These are phyloP conservation scores for Hippoglossus stenolepis DNA, from an alignment of 2,113 vertebrate genomes.

Conservation along the genomic window DNA sequence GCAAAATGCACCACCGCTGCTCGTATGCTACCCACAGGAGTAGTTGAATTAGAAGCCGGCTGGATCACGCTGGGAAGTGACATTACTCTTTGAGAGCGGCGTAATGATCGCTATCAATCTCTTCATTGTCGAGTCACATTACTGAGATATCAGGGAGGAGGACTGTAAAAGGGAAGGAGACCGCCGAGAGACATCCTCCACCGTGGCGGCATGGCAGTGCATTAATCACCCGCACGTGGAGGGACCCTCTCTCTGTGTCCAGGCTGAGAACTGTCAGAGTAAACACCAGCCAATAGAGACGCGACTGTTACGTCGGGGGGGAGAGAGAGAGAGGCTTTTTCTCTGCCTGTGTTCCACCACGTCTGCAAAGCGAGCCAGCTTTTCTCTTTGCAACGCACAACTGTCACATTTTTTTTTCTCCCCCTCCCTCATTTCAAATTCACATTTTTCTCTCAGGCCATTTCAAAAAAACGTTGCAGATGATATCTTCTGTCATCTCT, in stretches of 20 bases:
- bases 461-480: constrained; percentile 37
- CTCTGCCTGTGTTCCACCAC: constrained; percentile 37
- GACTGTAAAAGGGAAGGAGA: constrained; percentile 64
- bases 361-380: constrained; percentile 15
- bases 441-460: constrained; percentile 50
- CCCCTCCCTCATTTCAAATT: constrained; percentile 49
- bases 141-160: constrained; percentile 84
- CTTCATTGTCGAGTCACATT: constrained; percentile 82
- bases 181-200: constrained; percentile 71
- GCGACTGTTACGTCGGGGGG: constrained; percentile 43
- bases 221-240: constrained; percentile 69
- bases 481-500: constrained; percentile 53
- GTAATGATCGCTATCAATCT: constrained; percentile 87
- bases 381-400: constrained; percentile 38
- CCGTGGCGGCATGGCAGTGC: constrained; percentile 61
- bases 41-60: constrained; percentile 83
- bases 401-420: constrained; percentile 39
- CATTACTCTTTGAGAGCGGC: constrained; percentile 86
- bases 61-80: constrained; percentile 81
- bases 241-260: constrained; percentile 65
- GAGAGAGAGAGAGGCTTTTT: constrained; percentile 5
- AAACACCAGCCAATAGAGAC: constrained; percentile 62
- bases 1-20: constrained; percentile 41
- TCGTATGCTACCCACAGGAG: constrained; percentile 78
- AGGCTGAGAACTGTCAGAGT: constrained; percentile 66